These are phyloP conservation scores for Echiichthys vipera DNA, from an alignment of 2,797 vertebrate genomes.

Conservation along the genomic window DNA sequence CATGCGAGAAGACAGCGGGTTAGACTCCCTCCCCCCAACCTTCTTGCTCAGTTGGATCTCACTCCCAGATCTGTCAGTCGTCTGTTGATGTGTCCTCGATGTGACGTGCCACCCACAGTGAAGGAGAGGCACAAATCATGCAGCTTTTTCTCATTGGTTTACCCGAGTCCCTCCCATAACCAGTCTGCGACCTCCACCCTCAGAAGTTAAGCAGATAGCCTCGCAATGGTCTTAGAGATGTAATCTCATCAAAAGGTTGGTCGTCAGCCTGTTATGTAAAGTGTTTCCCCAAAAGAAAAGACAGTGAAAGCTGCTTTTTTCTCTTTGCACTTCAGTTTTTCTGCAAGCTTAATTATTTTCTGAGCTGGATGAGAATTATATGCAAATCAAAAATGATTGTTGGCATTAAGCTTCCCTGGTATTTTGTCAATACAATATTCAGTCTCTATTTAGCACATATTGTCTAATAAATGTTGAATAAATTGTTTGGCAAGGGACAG, in stretches of 20 bases:
- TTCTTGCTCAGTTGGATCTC: constrained; percentile 65
- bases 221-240: constrained; percentile 37
- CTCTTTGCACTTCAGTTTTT: too few relatives aligned
- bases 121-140: constrained; percentile 56
- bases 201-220: constrained; percentile 52
- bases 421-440: constrained; percentile 13
- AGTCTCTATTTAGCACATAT: constrained; percentile 18
- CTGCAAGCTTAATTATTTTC: constrained; percentile 11
- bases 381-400: constrained; percentile 22
- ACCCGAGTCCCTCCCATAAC: constrained; percentile 9
- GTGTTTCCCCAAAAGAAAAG: constrained; percentile 16
- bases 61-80: constrained; percentile 67
- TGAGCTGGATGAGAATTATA: constrained; percentile 1
- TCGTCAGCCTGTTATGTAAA: constrained; percentile 22
- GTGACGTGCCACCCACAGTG: constrained; percentile 62
- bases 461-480: constrained; percentile 14
- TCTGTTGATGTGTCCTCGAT: constrained; percentile 61
- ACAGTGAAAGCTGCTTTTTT: too few relatives aligned
- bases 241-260: constrained; percentile 55
- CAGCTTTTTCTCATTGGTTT: constrained; percentile 39
- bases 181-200: constrained; percentile 45
- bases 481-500: background rate
- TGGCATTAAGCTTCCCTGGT: background rate
- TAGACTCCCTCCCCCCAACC: constrained; percentile 34
- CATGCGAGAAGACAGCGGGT: constrained; percentile 67